These are phyloP conservation scores for Galleria mellonella DNA, from an alignment of 1,140 invertebrate species.

Conservation along the genomic window DNA sequence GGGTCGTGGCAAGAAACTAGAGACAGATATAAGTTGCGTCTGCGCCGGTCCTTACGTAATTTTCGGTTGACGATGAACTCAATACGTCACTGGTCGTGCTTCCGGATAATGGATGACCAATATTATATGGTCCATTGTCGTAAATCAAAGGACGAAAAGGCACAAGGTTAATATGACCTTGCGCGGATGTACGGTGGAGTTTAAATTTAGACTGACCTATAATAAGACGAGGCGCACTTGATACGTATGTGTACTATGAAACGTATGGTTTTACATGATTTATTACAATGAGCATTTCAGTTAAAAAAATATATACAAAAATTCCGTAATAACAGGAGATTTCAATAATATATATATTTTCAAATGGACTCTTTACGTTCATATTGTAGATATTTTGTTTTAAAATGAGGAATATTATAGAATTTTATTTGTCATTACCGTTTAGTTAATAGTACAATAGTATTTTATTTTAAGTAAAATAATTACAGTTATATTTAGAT, in stretches of 20 bases:
- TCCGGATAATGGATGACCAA: slow-evolving; percentile 54
- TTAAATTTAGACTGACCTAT: slow-evolving; percentile 19
- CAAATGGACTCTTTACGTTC: too few species aligned
- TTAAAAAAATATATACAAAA: too few species aligned
- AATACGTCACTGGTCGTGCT: slow-evolving; percentile 55
- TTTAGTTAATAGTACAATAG: too few species aligned
- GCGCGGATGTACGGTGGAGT: slow-evolving; percentile 3
- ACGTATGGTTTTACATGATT: not conserved
- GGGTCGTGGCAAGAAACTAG: slow-evolving; percentile 16
- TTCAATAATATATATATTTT: too few species aligned
- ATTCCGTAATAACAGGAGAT: too few species aligned
- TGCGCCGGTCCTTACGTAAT: slow-evolving; percentile 60
- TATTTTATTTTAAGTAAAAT: too few species aligned
- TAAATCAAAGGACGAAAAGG: slow-evolving; percentile 27
- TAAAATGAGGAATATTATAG: too few species aligned
- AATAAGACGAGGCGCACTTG: not conserved
- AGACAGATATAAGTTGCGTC: slow-evolving; percentile 58
- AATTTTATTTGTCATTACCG: too few species aligned
- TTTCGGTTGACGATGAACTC: slow-evolving; percentile 58
- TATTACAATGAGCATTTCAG: too few species aligned
- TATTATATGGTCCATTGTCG: slow-evolving; percentile 26
- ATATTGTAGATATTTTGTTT: too few species aligned
- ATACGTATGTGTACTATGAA: too few species aligned
- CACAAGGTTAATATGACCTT: slow-evolving; percentile 32
- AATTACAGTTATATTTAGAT: too few species aligned